Evolutionary conservation across 2,113 vertebrate genomes (phyloP).

Genomic region (Paedocypris sp.): DNA sequence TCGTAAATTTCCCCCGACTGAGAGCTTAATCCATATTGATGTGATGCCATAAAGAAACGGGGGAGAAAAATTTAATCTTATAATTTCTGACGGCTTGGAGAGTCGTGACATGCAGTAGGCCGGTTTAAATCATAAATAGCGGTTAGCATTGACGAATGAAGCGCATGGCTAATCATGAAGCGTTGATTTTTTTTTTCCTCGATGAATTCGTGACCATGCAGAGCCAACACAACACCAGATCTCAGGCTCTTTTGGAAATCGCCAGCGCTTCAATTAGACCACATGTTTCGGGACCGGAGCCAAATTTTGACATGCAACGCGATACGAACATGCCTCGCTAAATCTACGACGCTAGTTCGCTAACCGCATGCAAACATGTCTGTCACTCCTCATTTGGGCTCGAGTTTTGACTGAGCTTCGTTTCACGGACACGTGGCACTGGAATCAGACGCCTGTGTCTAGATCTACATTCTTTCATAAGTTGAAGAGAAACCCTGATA

Average conservation of each 20-base stretch:
- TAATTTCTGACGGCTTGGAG: background rate
- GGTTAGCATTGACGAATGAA: constrained; percentile 26
- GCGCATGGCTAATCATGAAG: constrained; percentile 25
- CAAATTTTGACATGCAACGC: constrained; percentile 20
- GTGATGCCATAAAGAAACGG: background rate
- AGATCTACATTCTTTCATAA: background rate
- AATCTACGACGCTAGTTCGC: constrained; percentile 6
- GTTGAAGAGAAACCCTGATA: background rate
- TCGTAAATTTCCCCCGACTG: constrained; percentile 20
- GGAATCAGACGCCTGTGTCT: background rate
- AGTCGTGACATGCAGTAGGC: background rate
- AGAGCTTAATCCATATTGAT: constrained; percentile 20
- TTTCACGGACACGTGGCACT: constrained; percentile 3
- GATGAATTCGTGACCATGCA: constrained; percentile 30
- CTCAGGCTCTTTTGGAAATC: constrained; percentile 23
- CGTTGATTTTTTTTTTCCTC: constrained; percentile 24
- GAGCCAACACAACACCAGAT: constrained; percentile 27
- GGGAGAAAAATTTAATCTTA: background rate
- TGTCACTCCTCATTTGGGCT: constrained; percentile 13
- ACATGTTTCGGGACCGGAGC: constrained; percentile 27
- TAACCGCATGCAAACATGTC: constrained; percentile 17
- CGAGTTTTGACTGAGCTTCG: constrained; percentile 23
- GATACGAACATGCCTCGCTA: constrained; percentile 20
- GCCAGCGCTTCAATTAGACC: constrained; percentile 34
- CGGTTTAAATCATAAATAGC: background rate